Conservation (phyloP, 2,113 vertebrate genomes). For the Guaruba guarouba region DNA sequence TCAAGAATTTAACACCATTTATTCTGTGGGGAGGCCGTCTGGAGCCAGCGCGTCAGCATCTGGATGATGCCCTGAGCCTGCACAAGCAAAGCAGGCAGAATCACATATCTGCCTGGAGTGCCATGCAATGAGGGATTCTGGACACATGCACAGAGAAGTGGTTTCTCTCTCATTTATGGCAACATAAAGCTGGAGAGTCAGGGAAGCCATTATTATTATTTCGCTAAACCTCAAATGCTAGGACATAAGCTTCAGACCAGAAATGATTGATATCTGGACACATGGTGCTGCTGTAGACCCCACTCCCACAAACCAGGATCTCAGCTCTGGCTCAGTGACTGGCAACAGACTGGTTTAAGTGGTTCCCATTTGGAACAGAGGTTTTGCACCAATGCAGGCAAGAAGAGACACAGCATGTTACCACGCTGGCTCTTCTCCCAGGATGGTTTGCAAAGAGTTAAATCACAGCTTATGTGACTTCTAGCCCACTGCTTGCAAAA, state of each 20-base stretch:
- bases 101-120: neutral
- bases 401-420: neutral
- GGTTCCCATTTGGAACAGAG: neutral
- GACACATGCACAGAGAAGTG: neutral
- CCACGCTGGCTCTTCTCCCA: neutral
- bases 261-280: neutral
- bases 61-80: slow-evolving; percentile 25
- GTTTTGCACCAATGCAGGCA: neutral
- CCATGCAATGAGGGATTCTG: neutral
- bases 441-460: slow-evolving; percentile 9
- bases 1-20: slow-evolving; percentile 57
- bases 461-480: slow-evolving; percentile 15
- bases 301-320: neutral
- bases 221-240: neutral
- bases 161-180: neutral
- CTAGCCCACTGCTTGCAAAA: slow-evolving; percentile 27
- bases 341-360: neutral
- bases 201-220: neutral
- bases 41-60: slow-evolving; percentile 47
- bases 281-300: neutral
- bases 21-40: slow-evolving; percentile 55
- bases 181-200: neutral
- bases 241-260: neutral
- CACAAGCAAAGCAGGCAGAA: neutral
- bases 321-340: neutral